phyloP scores from a whole-genome alignment of 2,797 vertebrate species.

The Graptemys geographica region DNA sequence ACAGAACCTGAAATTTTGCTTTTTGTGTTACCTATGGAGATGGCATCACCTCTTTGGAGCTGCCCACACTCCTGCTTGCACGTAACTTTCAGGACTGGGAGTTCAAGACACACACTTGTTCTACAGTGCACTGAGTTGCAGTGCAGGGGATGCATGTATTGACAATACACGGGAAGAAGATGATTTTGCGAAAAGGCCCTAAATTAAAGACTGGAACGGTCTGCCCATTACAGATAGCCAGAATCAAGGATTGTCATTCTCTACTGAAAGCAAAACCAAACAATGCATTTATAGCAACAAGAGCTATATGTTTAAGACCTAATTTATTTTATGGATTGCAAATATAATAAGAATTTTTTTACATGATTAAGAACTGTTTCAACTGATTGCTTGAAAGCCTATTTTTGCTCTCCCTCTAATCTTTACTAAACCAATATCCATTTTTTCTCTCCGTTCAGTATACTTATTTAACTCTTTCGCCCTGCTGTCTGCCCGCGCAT shows the following conservation, averaged over 20 bases:
- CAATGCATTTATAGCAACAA: background rate
- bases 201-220: background rate
- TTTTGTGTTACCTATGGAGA: background rate
- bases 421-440: constrained; percentile 66
- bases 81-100: background rate
- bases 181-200: background rate
- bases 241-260: background rate
- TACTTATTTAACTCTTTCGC: constrained; percentile 28
- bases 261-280: background rate
- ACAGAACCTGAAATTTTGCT: background rate
- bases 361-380: background rate
- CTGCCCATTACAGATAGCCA: accelerated
- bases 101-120: background rate
- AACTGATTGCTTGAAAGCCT: constrained; percentile 29
- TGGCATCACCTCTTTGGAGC: background rate
- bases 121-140: accelerated
- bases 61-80: background rate
- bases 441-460: constrained; percentile 23
- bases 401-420: constrained; percentile 54
- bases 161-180: background rate
- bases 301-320: background rate
- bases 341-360: background rate
- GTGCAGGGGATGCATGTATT: accelerated
- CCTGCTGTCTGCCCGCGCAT: constrained; percentile 21
- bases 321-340: background rate